Evolutionary conservation across 2,888 invertebrate genomes (phyloP).

Genomic region (Choreutis nemorana): DNA sequence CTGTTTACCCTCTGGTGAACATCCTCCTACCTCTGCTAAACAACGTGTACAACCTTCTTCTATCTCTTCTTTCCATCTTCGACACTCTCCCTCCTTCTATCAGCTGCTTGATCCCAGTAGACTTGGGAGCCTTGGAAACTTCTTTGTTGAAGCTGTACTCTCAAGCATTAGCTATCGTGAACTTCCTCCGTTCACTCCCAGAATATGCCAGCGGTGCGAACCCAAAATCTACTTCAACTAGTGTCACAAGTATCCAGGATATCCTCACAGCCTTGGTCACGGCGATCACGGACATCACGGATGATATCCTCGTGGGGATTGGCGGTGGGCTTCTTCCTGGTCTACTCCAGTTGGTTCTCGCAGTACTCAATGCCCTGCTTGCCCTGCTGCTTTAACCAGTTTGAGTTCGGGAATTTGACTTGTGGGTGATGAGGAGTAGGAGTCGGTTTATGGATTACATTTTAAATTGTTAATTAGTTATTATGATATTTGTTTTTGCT

Average conservation of each 20-base stretch:
- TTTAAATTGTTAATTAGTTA: too few relatives aligned
- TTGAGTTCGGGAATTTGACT: constrained; percentile 11
- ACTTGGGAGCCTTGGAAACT: constrained; percentile 47
- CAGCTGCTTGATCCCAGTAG: constrained; percentile 47
- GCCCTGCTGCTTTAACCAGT: constrained; percentile 26
- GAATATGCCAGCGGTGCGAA: constrained; percentile 50
- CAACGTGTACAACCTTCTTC: constrained; percentile 54
- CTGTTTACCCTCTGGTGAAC: constrained; percentile 53
- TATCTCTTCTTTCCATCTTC: constrained; percentile 51
- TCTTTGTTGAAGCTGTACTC: constrained; percentile 49
- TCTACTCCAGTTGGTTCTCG: constrained; percentile 38
- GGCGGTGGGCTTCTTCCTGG: constrained; percentile 49
- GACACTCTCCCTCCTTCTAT: constrained; percentile 49
- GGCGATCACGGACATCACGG: constrained; percentile 34
- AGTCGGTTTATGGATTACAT: too few relatives aligned
- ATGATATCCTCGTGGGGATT: constrained; percentile 36
- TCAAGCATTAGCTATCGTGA: constrained; percentile 51
- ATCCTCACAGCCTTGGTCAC: constrained; percentile 32
- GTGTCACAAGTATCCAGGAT: constrained; percentile 33
- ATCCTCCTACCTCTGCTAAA: constrained; percentile 49
- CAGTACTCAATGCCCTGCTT: constrained; percentile 36
- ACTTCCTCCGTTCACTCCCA: constrained; percentile 39
- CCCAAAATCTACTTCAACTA: constrained; percentile 30
- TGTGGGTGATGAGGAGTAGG: too few relatives aligned
- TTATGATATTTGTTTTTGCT: too few relatives aligned